Evolutionary conservation across 2,888 invertebrate species (phyloP).

Genomic region (Ecdyonurus torrentis): DNA sequence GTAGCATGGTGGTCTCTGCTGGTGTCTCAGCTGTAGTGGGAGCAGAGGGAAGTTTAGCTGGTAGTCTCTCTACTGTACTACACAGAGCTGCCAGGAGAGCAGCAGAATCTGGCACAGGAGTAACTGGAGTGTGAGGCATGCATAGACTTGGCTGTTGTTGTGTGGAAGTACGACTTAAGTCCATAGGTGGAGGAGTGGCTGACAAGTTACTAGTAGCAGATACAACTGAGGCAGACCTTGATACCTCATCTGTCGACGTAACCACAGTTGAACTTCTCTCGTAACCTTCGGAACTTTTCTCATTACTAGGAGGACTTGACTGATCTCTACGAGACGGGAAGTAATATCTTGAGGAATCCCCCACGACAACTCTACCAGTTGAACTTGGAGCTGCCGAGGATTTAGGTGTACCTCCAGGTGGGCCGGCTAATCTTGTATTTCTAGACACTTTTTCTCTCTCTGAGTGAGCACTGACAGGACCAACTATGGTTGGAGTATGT

Average conservation of each 20-base stretch:
- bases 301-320: slow-evolving; percentile 16
- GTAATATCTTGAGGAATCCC: slow-evolving; percentile 21
- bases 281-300: slow-evolving; percentile 17
- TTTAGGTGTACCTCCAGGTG: not conserved
- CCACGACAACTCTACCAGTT: slow-evolving; percentile 1
- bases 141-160: not conserved
- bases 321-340: slow-evolving; percentile 23
- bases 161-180: slow-evolving; percentile 25
- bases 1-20: slow-evolving; percentile 44
- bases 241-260: not conserved
- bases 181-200: slow-evolving; percentile 23
- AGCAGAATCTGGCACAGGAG: slow-evolving; percentile 42
- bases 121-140: slow-evolving; percentile 17
- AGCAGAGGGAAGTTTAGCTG: slow-evolving; percentile 16
- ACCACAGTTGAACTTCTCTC: not conserved
- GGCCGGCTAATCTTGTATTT: slow-evolving; percentile 14
- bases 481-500: not conserved
- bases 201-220: not conserved
- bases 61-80: slow-evolving; percentile 42
- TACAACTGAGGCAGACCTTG: not conserved
- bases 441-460: slow-evolving; percentile 17
- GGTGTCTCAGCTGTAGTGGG: slow-evolving; percentile 8
- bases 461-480: slow-evolving; percentile 15
- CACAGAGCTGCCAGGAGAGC: slow-evolving; percentile 40
- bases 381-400: slow-evolving; percentile 1